Percentiles rank a stretch among this genome's conserved stretches.
Conservation (phyloP, 2,797 vertebrate species). For the Glossophaga mutica region DNA sequence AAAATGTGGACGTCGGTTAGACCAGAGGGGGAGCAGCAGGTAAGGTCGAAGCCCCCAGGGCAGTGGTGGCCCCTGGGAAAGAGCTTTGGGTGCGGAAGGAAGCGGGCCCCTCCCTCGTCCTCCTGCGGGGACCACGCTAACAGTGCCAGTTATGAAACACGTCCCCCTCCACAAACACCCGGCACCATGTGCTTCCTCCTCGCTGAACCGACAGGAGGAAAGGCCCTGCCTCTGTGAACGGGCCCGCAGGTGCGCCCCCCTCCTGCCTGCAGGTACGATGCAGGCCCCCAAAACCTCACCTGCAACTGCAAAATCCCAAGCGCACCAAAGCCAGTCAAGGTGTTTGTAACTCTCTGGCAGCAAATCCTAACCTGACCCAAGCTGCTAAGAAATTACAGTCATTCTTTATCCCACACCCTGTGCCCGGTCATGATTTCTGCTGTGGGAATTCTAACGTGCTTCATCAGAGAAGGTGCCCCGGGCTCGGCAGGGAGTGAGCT, state of each 20-base stretch:
- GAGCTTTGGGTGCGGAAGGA: neutral
- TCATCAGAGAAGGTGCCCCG: neutral
- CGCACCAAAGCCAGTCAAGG: neutral
- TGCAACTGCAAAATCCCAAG: neutral
- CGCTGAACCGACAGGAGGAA: neutral
- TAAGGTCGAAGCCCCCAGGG: neutral
- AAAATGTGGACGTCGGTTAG: neutral
- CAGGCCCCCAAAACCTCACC: neutral
- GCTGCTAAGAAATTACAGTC: neutral
- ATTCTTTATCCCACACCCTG: neutral
- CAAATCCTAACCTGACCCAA: neutral
- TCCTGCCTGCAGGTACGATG: neutral
- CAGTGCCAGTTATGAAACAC: neutral
- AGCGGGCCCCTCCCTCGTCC: rapidly evolving
- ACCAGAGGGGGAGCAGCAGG: neutral
- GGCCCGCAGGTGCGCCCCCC: neutral
- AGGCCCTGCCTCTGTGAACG: neutral
- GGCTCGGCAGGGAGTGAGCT: neutral
- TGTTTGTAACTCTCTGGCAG: neutral
- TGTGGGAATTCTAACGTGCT: neutral
- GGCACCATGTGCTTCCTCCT: neutral
- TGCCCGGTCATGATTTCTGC: neutral
- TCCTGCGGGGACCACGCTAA: no score
- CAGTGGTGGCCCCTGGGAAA: neutral
- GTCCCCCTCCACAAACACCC: neutral